Percentiles rank a stretch among this genome's conserved stretches.
Evolutionary conservation across 2,888 invertebrate species (phyloP).

Genomic region (Chymomyza caudatula): DNA sequence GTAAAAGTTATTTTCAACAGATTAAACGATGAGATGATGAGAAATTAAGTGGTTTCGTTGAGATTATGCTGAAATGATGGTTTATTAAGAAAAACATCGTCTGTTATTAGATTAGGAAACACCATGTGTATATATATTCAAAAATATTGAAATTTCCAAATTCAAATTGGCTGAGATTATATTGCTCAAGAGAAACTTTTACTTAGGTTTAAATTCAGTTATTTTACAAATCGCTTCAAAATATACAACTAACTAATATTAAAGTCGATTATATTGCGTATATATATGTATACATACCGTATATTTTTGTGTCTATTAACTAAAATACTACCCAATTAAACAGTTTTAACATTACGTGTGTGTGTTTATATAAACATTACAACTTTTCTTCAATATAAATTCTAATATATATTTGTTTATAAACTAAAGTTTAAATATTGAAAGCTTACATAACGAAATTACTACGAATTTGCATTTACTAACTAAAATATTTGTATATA

Average conservation of each 20-base stretch:
- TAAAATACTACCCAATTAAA: conserved; percentile 37
- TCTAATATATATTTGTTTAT: conserved; percentile 33
- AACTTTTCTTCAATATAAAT: conserved; percentile 19
- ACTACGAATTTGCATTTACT: conserved; percentile 50
- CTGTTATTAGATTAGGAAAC: conserved; percentile 19
- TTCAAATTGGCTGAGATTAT: conserved; percentile 1
- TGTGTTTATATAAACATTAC: conserved; percentile 24
- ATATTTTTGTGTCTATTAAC: conserved; percentile 22
- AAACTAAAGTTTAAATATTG: conserved; percentile 14
- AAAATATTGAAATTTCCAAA: neutral
- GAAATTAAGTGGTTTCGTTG: too few relatives aligned
- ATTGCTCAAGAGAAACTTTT: neutral
- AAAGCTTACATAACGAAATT: conserved; percentile 2
- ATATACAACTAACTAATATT: conserved; percentile 24
- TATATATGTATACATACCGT: conserved; percentile 18
- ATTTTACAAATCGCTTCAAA: conserved; percentile 18
- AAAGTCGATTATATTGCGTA: conserved; percentile 41
- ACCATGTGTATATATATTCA: conserved; percentile 21
- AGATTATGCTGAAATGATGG: too few relatives aligned
- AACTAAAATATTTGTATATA: conserved; percentile 70
- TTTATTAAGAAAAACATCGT: too few relatives aligned
- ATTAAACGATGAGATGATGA: too few relatives aligned
- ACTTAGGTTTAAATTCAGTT: conserved; percentile 9
- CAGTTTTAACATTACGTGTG: conserved; percentile 47
- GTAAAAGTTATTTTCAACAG: too few relatives aligned